These are phyloP conservation scores for Lates calcarifer DNA, from an alignment of 2,113 vertebrate genomes.

Conservation along the genomic window DNA sequence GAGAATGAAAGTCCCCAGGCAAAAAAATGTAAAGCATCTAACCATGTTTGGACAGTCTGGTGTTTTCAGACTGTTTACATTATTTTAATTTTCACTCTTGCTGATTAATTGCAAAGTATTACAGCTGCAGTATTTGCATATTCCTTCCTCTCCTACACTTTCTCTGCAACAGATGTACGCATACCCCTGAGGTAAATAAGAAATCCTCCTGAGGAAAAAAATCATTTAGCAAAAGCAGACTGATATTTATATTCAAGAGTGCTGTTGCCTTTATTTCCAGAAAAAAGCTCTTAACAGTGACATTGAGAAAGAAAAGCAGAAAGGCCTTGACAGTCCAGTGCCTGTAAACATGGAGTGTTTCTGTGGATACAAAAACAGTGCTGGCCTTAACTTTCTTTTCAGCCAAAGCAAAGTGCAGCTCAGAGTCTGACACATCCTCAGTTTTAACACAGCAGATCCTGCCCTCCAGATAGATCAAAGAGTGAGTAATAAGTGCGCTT, in stretches of 20 bases:
- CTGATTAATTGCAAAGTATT: slow-evolving; percentile 26
- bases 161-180: slow-evolving; percentile 7
- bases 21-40: slow-evolving; percentile 37
- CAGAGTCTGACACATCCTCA: slow-evolving; percentile 20
- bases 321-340: slow-evolving; percentile 34
- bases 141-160: neutral
- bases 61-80: slow-evolving; percentile 39
- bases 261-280: slow-evolving; percentile 9
- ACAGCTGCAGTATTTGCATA: slow-evolving; percentile 12
- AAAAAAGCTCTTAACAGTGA: slow-evolving; percentile 40
- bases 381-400: slow-evolving; percentile 33
- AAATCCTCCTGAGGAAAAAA: slow-evolving; percentile 15
- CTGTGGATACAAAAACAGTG: slow-evolving; percentile 40
- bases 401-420: slow-evolving; percentile 41
- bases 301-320: slow-evolving; percentile 31
- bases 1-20: slow-evolving; percentile 14
- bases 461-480: slow-evolving; percentile 39
- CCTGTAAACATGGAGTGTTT: slow-evolving; percentile 42
- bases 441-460: slow-evolving; percentile 40
- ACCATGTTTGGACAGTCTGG: neutral
- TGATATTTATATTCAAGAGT: slow-evolving; percentile 41
- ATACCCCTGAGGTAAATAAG: slow-evolving; percentile 14
- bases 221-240: slow-evolving; percentile 24
- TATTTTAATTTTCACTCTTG: slow-evolving; percentile 41
- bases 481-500: slow-evolving; percentile 16